Evolutionary conservation across 2,797 vertebrate genomes (phyloP), one percentile per base, ranked within the genome.

Genomic region (Peromyscus nudipes): DNA sequence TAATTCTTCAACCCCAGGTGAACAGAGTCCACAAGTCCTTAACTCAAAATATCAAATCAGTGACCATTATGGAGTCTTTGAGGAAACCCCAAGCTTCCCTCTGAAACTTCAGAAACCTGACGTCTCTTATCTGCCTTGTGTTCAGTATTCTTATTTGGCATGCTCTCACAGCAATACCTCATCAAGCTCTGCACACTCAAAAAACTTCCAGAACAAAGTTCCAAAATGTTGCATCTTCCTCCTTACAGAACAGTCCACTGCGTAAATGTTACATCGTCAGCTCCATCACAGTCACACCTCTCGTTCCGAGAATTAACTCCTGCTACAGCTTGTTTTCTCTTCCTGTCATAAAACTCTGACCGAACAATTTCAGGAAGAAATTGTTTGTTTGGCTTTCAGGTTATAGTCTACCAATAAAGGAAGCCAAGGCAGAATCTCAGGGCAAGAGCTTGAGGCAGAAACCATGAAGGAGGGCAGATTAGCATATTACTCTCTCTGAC

Each of bases 281-380:
- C 43, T 49, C 31, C 31, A 9, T 49, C 17, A 25, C 64, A 49
- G 43, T 49, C 31, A 7, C 2, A 67, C 6, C 1, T 25, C 82
- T 46, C 0, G 0, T 34, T 49, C 40, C 7, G 49, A 21, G 6
- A 14, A 25, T 31, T 67, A 85, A 67, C 43, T n/a, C 6, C 31
- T n/a, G 17, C 21, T 85, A 14, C 21, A 49, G 11, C 2, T 49
- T 34, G 3, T 23, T 49, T 84, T 85, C 11, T 29, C 13, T 67
- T 34, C 29, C 11, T 25, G 19, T 65, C 43, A 34, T 49, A 49
- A 65, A 84, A 43, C 40, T 84, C 8, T 43, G 16, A 46, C 27
- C 5, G 43, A 43, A 23, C 29, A 85, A 14, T 12, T 85, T 14
- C 11, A 16, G 21, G 19, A 25, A 67, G 5, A 85, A 49, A 67